Evolutionary conservation across 2,888 invertebrate species (phyloP), one percentile per base, ranked within the genome.

Genomic region (Nomada goodeniana): DNA sequence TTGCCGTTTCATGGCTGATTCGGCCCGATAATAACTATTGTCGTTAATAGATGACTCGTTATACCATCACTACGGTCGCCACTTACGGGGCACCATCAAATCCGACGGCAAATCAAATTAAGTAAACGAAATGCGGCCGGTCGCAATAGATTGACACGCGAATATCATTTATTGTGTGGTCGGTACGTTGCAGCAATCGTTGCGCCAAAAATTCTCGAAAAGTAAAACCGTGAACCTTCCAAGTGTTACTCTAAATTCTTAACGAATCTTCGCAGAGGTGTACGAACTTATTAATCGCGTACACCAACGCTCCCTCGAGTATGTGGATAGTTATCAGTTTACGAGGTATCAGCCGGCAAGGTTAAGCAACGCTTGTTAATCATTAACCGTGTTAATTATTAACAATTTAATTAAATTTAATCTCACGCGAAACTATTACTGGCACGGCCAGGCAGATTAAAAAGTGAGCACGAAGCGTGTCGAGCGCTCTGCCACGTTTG

Each of bases 131-230:
- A 47, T 23, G 60, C 36, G n/a, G 53, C 36, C 53, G 59, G 44
- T 9, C 64, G 68, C 10, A 59, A 20, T 50, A 50, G 55, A 74
- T 67, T 59, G 53, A 63, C 18, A 26, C n/a, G 11, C 9, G 63
- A 85, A 63, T 67, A 53, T 59, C 57, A 61, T 68, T 77, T 71
- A 55, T 44, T 50, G 15, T n/a, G 64, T 53, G 67, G 15, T 63
- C 50, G 13, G 20, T 55, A 15, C 60, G 26, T 47, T 42, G 20
- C 15, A 52, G 52, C 67, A 57, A 26, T 36, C 57, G 9, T 67
- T 29, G 36, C 60, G 61, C 71, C 74, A 76, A 76, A 70, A 71
- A 69, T 71, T 79, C 67, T 59, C 47, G 70, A 59, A 75, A 75
- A 59, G 47, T 36, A 36, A 36, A 36, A 36, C 36, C 36, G 36